A percentile compares a stretch with the other conserved stretches of the same genome.
These are phyloP conservation scores for Argyrosomus japonicus DNA, from an alignment of 2,113 vertebrate genomes.

Conservation along the genomic window DNA sequence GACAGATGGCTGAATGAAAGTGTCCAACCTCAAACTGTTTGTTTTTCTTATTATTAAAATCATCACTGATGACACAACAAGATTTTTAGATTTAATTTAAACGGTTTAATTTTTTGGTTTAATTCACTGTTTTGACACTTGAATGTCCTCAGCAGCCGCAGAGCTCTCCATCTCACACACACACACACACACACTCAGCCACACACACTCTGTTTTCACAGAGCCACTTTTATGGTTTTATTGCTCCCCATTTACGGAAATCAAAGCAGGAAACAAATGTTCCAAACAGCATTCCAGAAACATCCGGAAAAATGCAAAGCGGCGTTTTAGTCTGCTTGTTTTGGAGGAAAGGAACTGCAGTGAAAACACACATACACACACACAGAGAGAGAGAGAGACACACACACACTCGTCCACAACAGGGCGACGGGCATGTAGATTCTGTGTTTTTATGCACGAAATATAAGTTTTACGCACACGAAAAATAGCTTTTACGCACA, in stretches of 20 bases:
- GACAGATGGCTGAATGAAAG: neutral
- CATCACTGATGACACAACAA: no score
- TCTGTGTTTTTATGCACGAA: no score
- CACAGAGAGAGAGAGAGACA: neutral
- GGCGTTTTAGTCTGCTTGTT: constrained; percentile 26
- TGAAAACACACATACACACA: constrained; percentile 1
- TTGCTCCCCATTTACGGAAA: constrained; percentile 81
- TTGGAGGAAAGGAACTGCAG: constrained; percentile 38
- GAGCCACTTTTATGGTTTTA: constrained; percentile 79
- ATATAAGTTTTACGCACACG: neutral
- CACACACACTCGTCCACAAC: neutral
- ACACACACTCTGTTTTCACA: constrained; percentile 71
- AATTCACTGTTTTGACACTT: constrained; percentile 42
- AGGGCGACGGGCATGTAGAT: no score
- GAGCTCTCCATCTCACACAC: neutral
- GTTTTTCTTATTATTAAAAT: no score
- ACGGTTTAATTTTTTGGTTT: neutral
- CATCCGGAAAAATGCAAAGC: constrained; percentile 73
- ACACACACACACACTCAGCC: constrained; percentile 7
- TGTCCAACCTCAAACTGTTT: no score
- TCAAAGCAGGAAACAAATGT: constrained; percentile 84
- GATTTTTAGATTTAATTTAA: no score
- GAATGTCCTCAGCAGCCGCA: constrained; percentile 24
- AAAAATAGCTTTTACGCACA: constrained; percentile 36
- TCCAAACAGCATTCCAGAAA: constrained; percentile 78